Conservation (phyloP, 1,140 invertebrate species). For the Sminthurides bifidus region DNA sequence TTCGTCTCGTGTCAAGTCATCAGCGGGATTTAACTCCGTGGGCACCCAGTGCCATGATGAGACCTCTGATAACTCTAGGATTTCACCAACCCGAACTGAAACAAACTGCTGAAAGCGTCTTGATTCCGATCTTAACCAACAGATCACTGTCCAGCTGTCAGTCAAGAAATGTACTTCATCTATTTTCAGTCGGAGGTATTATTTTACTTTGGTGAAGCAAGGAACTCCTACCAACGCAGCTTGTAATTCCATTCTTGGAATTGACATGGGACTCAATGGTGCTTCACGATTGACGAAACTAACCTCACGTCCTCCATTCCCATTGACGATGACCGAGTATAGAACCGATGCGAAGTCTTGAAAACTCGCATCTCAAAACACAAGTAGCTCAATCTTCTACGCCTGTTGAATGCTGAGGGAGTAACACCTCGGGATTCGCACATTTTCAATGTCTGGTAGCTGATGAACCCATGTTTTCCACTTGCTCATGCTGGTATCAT, state of each 20-base stretch:
- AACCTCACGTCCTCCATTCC: neutral
- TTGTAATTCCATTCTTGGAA: constrained; percentile 38
- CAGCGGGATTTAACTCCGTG: constrained; percentile 23
- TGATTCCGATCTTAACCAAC: constrained; percentile 15
- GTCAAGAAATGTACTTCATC: constrained; percentile 16
- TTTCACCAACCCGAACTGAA: constrained; percentile 27
- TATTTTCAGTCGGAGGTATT: constrained; percentile 7
- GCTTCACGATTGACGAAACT: constrained; percentile 19
- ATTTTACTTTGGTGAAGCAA: constrained; percentile 24
- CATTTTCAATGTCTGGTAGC: neutral
- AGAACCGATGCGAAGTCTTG: constrained; percentile 6
- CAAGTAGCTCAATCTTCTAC: constrained; percentile 17
- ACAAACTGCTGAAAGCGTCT: constrained; percentile 21
- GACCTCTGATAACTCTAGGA: constrained; percentile 18
- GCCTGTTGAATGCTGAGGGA: neutral
- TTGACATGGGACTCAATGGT: constrained; percentile 34
- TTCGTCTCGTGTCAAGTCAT: constrained; percentile 19
- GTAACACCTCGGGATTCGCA: constrained; percentile 19
- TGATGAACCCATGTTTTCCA: constrained; percentile 11
- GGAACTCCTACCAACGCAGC: constrained; percentile 36
- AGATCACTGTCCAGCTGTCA: constrained; percentile 22
- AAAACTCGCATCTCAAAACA: constrained; percentile 17
- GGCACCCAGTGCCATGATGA: constrained; percentile 28
- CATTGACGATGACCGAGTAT: neutral
- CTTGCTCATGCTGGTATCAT: neutral